Conservation (phyloP, 2,113 vertebrate genomes). For the Junco hyemalis region DNA sequence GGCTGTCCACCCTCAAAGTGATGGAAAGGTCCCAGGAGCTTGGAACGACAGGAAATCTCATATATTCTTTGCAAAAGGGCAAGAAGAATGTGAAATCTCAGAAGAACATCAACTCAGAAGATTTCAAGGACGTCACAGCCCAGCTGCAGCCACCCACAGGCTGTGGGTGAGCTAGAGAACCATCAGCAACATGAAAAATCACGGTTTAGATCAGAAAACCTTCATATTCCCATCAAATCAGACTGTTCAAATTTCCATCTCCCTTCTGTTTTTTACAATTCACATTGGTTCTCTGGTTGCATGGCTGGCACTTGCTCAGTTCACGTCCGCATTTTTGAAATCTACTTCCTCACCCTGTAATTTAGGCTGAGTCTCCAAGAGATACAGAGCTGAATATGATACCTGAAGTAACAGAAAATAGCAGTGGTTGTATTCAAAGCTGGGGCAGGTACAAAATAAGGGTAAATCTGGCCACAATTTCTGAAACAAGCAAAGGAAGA, state of each 20-base stretch:
- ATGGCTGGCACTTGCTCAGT: neutral
- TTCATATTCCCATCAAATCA: neutral
- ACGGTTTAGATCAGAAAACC: neutral
- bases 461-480: neutral
- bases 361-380: neutral
- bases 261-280: neutral
- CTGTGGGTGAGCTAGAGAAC: neutral
- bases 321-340: neutral
- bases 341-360: neutral
- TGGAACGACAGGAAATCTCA: neutral
- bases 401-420: neutral
- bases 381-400: neutral
- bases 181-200: neutral
- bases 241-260: neutral
- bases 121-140: neutral
- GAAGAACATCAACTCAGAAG: neutral
- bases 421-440: neutral
- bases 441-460: neutral
- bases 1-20: neutral
- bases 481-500: neutral
- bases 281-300: neutral
- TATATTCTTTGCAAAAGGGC: neutral
- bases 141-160: neutral
- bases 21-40: neutral
- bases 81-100: neutral